Conservation (phyloP, 1,140 invertebrate genomes). For the Drosophila bocki region DNA sequence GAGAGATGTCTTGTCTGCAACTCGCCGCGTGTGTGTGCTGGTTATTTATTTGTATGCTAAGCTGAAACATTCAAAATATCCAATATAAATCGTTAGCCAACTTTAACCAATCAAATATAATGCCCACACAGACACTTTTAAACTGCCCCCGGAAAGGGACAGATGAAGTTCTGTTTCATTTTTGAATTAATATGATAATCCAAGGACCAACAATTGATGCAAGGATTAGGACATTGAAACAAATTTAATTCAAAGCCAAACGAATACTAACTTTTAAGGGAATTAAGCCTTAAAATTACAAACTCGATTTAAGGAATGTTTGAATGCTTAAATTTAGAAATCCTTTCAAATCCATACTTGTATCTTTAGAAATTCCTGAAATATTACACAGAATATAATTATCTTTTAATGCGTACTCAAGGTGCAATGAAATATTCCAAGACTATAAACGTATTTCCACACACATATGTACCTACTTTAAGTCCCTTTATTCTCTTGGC, state of each 20-base stretch:
- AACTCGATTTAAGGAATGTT: background rate
- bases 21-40: conserved; percentile 16
- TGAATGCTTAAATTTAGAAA: background rate
- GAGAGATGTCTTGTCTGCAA: conserved; percentile 57
- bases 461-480: background rate
- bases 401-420: conserved; percentile 22
- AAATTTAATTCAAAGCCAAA: background rate
- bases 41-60: conserved; percentile 79
- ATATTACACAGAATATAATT: conserved; percentile 12
- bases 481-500: conserved; percentile 10
- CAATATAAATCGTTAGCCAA: conserved; percentile 76
- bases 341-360: background rate
- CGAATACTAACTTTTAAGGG: no score
- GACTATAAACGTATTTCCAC: background rate
- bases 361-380: no score
- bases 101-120: conserved; percentile 72
- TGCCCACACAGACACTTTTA: conserved; percentile 49
- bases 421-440: conserved; percentile 5
- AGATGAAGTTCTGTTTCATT: background rate
- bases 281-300: background rate
- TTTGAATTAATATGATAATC: background rate
- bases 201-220: background rate
- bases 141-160: conserved; percentile 2
- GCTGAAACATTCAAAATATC: conserved; percentile 69
- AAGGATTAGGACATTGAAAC: background rate